Conservation (phyloP, 30 jellyfish, hydroid and myxozoan species). For the Turritopsis dohrnii region DNA sequence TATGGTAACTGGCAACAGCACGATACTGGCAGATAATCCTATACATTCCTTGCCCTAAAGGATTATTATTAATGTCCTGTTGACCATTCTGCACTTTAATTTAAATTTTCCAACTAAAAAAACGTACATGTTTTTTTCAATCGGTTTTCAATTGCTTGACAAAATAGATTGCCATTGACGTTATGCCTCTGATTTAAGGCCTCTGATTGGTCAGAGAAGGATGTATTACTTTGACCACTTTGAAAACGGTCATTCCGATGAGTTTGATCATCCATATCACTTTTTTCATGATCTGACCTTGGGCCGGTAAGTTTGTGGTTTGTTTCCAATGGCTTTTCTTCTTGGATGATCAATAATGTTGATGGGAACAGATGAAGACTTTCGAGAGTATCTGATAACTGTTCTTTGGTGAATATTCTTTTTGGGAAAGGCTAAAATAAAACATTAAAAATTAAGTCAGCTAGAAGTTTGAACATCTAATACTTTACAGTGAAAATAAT, state of each 20-base stretch:
- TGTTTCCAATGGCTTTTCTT: neutral
- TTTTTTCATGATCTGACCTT: neutral
- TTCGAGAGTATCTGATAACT: neutral
- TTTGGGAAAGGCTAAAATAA: conserved; percentile 14
- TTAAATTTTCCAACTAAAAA: neutral
- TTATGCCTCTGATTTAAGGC: neutral
- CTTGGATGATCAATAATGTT: neutral
- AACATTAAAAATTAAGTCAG: neutral
- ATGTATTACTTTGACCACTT: neutral
- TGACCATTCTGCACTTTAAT: neutral
- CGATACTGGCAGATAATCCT: neutral
- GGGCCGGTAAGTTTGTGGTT: neutral
- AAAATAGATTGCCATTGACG: neutral
- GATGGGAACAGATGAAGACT: conserved; percentile 7
- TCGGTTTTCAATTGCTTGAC: neutral
- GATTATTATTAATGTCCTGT: neutral
- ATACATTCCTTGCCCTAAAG: neutral
- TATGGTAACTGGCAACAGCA: neutral
- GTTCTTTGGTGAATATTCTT: neutral
- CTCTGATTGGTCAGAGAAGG: neutral
- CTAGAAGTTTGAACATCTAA: neutral
- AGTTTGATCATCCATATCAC: neutral
- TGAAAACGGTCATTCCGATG: neutral
- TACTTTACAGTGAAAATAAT: neutral
- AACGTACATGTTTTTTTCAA: neutral